Evolutionary conservation across 1,140 invertebrate species (phyloP), one percentile per base, ranked within the genome.

Genomic region (Holotrichia oblita): DNA sequence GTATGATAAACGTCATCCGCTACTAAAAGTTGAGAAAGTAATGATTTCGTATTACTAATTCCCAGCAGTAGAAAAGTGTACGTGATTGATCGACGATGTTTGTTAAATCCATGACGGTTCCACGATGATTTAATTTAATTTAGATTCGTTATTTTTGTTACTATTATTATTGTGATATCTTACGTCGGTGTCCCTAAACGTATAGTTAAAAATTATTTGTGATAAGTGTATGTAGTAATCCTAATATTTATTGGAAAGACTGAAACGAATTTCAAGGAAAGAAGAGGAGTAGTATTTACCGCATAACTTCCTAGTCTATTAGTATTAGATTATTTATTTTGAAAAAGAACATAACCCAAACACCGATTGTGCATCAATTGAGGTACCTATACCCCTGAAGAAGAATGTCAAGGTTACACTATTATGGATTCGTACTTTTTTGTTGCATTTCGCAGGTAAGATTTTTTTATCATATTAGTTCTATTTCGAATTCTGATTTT

Each of bases 121-220:
- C 8, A 69, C 27, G 27, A 69, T 69, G 61, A 69, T 69, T 69
- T 69, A 69, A 69, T n/a, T 55, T 55, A 55, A n/a, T 55, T 55
- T 55, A 17, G 27, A 10, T 55, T 55, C 48, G 20, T 69, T 69
- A 27, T 69, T 27, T 27, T 69, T 27, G 22, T 69, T 27, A 69
- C 24, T 69, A 34, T 69, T 69, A 48, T 2, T 17, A 34, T 69
- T 69, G 61, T 69, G 61, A 69, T 69, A 69, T 69, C 27, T 34
- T 34, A 27, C 61, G 22, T 69, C 12, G 8, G 61, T 69, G 61
- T 34, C 27, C 27, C 27, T 34, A 34, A 34, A 34, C 27, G 27
- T 34, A 34, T 69, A 69, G 61, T 69, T 69, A 34, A 69, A 69
- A 69, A 69, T 69, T 69, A 69, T 69, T 69, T 69, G 61, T 69